Conservation (phyloP, 1,140 invertebrate genomes). For the Chrysopa pallens region DNA sequence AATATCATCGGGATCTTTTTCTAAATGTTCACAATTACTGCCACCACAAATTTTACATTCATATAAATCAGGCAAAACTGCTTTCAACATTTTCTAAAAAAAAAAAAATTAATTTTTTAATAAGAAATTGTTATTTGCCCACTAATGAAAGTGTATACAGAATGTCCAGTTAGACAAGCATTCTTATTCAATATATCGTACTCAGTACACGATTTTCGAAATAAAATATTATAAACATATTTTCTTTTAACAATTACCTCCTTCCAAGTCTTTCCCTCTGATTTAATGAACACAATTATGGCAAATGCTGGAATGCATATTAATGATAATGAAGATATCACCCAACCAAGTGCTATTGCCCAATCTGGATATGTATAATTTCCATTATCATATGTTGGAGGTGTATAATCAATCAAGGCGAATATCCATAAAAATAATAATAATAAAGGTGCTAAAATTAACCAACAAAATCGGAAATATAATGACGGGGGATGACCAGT, state of each 20-base stretch:
- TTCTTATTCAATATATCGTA: neutral
- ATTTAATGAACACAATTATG: slow-evolving; percentile 45
- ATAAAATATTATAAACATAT: neutral
- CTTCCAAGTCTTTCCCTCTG: slow-evolving; percentile 47
- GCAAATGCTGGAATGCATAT: slow-evolving; percentile 74
- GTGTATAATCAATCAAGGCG: slow-evolving; percentile 69
- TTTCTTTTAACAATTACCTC: slow-evolving; percentile 34
- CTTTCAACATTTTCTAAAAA: slow-evolving; percentile 31
- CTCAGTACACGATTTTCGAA: too few species aligned
- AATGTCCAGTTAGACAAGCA: slow-evolving; percentile 10
- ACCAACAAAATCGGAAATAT: slow-evolving; percentile 76
- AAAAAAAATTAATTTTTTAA: neutral
- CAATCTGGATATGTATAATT: slow-evolving; percentile 64
- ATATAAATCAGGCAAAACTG: slow-evolving; percentile 33
- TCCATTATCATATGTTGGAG: slow-evolving; percentile 59
- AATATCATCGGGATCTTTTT: slow-evolving; percentile 4
- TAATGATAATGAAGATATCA: slow-evolving; percentile 60
- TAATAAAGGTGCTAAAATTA: slow-evolving; percentile 56
- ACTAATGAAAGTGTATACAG: too few species aligned
- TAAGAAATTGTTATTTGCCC: neutral
- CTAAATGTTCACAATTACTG: slow-evolving; percentile 24
- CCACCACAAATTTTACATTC: slow-evolving; percentile 35
- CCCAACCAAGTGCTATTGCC: slow-evolving; percentile 77
- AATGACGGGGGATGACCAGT: slow-evolving; percentile 57
- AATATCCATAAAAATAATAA: slow-evolving; percentile 77